Evolutionary conservation across 2,113 vertebrate genomes (phyloP).

Genomic region (Lepus europaeus): DNA sequence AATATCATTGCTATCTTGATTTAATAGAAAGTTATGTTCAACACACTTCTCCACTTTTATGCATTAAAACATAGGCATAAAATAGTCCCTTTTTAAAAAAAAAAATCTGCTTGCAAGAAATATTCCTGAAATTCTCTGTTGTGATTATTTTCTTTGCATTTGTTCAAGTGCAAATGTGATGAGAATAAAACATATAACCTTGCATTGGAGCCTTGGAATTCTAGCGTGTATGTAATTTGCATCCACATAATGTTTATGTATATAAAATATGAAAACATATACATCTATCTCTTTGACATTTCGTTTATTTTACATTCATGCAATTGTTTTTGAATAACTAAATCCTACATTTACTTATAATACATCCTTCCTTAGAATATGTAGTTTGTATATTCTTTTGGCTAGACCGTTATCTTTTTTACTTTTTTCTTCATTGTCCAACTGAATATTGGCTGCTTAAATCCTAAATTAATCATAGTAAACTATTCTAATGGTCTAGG

Average conservation of each 20-base stretch:
- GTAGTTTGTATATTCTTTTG: constrained; percentile 20
- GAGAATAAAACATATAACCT: background rate
- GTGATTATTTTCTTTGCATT: background rate
- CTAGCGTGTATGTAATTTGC: background rate
- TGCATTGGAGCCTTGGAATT: background rate
- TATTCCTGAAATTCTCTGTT: background rate
- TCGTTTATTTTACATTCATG: background rate
- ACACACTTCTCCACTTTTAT: background rate
- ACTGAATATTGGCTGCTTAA: constrained; percentile 44
- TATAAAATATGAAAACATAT: background rate
- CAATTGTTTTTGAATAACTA: constrained; percentile 31
- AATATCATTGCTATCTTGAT: background rate
- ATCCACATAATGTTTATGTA: background rate
- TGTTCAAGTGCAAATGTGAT: background rate
- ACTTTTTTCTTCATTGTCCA: constrained; percentile 31
- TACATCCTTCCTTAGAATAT: background rate
- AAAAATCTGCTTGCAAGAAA: background rate
- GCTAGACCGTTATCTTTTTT: background rate
- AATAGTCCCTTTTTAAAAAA: background rate
- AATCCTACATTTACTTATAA: background rate
- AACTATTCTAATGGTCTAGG: constrained; percentile 55
- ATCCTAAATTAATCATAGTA: constrained; percentile 64
- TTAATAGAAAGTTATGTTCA: constrained; percentile 1
- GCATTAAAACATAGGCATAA: background rate
- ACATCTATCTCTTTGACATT: background rate